Evolutionary conservation across 2,888 invertebrate species (phyloP).

Genomic region (Aromia moschata): DNA sequence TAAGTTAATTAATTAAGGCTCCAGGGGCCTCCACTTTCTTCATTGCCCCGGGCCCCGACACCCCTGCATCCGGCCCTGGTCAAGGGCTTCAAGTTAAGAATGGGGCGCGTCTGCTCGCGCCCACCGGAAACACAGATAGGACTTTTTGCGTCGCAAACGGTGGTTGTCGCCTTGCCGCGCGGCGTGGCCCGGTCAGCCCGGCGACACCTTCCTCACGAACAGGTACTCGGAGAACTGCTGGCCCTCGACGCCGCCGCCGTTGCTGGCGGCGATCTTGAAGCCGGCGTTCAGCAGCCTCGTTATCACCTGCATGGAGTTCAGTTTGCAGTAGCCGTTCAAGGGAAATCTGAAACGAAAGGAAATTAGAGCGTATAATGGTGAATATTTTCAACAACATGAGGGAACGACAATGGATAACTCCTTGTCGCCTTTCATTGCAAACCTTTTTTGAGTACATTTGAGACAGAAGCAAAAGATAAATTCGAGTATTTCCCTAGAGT

Average conservation of each 20-base stretch:
- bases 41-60: too few relatives aligned
- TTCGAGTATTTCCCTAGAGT: too few relatives aligned
- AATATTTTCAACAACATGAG: too few relatives aligned
- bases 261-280: slow-evolving; percentile 82
- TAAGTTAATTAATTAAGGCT: too few relatives aligned
- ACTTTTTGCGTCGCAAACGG: slow-evolving; percentile 38
- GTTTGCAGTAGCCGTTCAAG: slow-evolving; percentile 87
- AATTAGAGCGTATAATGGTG: not conserved
- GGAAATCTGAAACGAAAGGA: slow-evolving; percentile 61
- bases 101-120: slow-evolving; percentile 15
- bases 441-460: too few relatives aligned
- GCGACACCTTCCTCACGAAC: slow-evolving; percentile 70
- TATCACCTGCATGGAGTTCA: slow-evolving; percentile 89
- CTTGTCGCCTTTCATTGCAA: too few relatives aligned
- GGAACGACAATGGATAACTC: too few relatives aligned
- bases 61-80: too few relatives aligned
- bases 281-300: slow-evolving; percentile 81
- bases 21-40: too few relatives aligned
- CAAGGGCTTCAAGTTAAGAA: not conserved
- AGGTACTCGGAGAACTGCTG: slow-evolving; percentile 91
- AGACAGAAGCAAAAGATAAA: too few relatives aligned
- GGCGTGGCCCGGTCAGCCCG: slow-evolving; percentile 54
- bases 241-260: slow-evolving; percentile 87
- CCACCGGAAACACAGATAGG: slow-evolving; percentile 31
- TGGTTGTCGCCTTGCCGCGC: slow-evolving; percentile 44